Evolutionary conservation across 2,797 vertebrate genomes (phyloP).

Genomic region (Syngnathus acus): DNA sequence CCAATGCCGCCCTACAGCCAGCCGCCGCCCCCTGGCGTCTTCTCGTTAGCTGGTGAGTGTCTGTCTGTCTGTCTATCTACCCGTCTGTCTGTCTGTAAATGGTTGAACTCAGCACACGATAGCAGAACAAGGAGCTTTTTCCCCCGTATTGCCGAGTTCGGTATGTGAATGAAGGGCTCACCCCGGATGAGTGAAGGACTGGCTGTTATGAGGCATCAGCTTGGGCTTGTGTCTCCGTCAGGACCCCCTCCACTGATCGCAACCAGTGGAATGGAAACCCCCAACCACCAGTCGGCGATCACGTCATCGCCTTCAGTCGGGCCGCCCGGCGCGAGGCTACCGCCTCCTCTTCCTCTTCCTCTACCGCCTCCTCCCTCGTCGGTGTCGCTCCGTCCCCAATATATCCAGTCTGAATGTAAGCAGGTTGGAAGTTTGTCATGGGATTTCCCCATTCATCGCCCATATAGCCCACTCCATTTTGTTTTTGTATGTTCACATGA

Average conservation of each 20-base stretch:
- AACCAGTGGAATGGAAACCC: slow-evolving; percentile 81
- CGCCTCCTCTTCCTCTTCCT: slow-evolving; percentile 62
- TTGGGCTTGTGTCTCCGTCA: slow-evolving; percentile 69
- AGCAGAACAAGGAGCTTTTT: neutral
- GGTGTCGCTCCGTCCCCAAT: slow-evolving; percentile 89
- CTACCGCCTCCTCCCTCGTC: slow-evolving; percentile 61
- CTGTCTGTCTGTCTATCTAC: neutral
- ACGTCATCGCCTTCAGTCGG: slow-evolving; percentile 62
- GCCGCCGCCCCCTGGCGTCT: slow-evolving; percentile 85
- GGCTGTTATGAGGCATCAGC: slow-evolving; percentile 15
- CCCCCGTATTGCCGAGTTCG: neutral
- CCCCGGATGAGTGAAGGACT: neutral
- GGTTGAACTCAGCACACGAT: neutral
- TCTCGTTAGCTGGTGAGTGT: slow-evolving; percentile 83
- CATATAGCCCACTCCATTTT: neutral
- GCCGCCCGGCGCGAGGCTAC: slow-evolving; percentile 67
- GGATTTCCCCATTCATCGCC: slow-evolving; percentile 7
- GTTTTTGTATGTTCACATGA: neutral
- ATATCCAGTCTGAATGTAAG: slow-evolving; percentile 97
- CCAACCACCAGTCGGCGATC: slow-evolving; percentile 74
- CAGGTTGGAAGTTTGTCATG: slow-evolving; percentile 23
- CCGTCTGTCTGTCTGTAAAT: neutral
- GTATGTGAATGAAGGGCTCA: neutral
- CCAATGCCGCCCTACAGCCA: slow-evolving; percentile 78
- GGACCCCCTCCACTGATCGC: slow-evolving; percentile 87